These are phyloP conservation scores for Clarias magur DNA, from an alignment of 2,113 vertebrate genomes.

Conservation along the genomic window DNA sequence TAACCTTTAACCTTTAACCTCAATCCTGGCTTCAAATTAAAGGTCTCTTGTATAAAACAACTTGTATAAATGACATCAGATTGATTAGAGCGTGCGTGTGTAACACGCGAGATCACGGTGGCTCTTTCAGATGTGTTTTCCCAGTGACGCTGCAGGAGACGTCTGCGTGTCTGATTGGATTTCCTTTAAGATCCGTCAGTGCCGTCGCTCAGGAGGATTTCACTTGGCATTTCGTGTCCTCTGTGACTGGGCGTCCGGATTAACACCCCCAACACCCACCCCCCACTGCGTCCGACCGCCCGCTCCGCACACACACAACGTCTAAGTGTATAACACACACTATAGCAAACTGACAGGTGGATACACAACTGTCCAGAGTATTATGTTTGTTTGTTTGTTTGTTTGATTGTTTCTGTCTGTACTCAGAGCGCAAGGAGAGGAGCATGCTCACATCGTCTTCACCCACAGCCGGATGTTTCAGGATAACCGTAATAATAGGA, in stretches of 20 bases:
- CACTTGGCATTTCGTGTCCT: slow-evolving; percentile 30
- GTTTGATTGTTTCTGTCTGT: not conserved
- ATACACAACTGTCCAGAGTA: not conserved
- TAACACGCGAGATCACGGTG: not conserved
- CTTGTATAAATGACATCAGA: not conserved
- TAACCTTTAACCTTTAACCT: slow-evolving; percentile 33
- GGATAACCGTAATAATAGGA: slow-evolving; percentile 83
- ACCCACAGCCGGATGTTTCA: slow-evolving; percentile 75
- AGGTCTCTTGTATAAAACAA: not conserved
- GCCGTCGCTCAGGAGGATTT: slow-evolving; percentile 16
- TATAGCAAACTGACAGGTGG: not conserved
- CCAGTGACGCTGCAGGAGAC: not conserved
- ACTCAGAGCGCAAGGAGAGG: slow-evolving; percentile 13
- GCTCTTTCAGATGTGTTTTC: not conserved
- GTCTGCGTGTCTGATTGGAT: slow-evolving; percentile 30
- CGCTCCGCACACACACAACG: not conserved
- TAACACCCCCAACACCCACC: not conserved
- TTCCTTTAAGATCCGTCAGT: slow-evolving; percentile 28
- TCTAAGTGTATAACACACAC: not conserved
- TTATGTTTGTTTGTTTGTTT: not conserved
- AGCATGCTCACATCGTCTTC: slow-evolving; percentile 55
- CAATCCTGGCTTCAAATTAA: slow-evolving; percentile 33
- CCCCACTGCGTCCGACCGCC: not conserved
- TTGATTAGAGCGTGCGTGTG: not conserved
- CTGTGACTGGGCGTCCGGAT: not conserved